Evolutionary conservation across 2,888 invertebrate species (phyloP), one percentile per base, ranked within the genome.

Genomic region (Agapostemon virescens): DNA sequence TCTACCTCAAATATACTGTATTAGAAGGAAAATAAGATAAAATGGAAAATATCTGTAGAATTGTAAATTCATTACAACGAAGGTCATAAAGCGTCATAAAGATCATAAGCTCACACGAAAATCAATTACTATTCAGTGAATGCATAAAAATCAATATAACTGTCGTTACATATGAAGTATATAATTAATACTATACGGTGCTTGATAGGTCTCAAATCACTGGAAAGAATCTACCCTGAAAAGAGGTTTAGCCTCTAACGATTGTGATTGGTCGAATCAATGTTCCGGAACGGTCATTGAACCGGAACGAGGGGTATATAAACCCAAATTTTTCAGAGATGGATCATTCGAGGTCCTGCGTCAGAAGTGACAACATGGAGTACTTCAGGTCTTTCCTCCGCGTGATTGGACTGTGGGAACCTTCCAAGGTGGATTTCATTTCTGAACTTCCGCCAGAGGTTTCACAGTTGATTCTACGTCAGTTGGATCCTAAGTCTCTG

Each of bases 341-440:
- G 7, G 1, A 17, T 36, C 66, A 81, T 40, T 79, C 58, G 6
- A 0, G 6, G 0, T 15, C 3, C 67, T 45, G 36, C 0, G 2
- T 0, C 2, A 0, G n/a, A 6, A 23, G 4, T 1, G 26, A 38
- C 40, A 77, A 74, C 70, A 79, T 79, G 79, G 82, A n/a, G n/a
- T n/a, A n/a, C n/a, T n/a, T n/a, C n/a, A n/a, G n/a, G n/a, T n/a
- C n/a, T n/a, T n/a, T n/a, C n/a, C n/a, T n/a, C n/a, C n/a, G n/a
- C n/a, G n/a, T n/a, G n/a, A n/a, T n/a, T n/a, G 76, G 82, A 26
- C 30, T 76, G 20, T n/a, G 69, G 20, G 63, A 79, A 17, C 52
- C 77, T 23, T 4, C 61, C 15, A 80, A 77, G 61, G 63, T 78
- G 30, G 83, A 83, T n/a, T 26, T 83, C 17, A 26, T 83, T 9